Percentiles rank a stretch among this genome's conserved stretches.
These are phyloP conservation scores for Orgyia antiqua DNA, from an alignment of 2,888 invertebrate genomes.

Conservation along the genomic window DNA sequence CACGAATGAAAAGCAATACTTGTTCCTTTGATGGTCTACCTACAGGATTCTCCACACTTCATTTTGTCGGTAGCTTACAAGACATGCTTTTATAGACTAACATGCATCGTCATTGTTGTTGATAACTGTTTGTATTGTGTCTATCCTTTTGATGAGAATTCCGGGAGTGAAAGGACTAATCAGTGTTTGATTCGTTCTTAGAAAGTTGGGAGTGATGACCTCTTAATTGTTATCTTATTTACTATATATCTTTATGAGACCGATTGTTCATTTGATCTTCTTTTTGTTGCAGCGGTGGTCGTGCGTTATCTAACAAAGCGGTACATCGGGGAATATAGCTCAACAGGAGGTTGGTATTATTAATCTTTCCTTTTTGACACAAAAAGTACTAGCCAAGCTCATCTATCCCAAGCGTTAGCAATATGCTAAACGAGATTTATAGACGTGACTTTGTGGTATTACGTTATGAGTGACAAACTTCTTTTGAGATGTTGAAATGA, in stretches of 20 bases:
- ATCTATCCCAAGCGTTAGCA: too few species aligned
- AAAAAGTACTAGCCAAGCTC: conserved; percentile 11
- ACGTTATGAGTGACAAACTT: too few species aligned
- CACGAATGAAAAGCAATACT: too few species aligned
- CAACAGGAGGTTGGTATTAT: conserved; percentile 83
- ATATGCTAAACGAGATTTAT: too few species aligned
- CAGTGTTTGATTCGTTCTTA: conserved; percentile 49
- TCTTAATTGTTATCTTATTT: conserved; percentile 44
- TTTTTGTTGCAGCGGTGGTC: conserved; percentile 85
- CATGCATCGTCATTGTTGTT: conserved; percentile 64
- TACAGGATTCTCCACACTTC: conserved; percentile 65
- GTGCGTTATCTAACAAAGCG: conserved; percentile 88
- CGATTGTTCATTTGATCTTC: conserved; percentile 31
- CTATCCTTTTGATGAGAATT: conserved; percentile 50
- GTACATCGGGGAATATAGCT: conserved; percentile 89
- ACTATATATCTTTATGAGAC: conserved; percentile 30
- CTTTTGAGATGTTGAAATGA: too few species aligned
- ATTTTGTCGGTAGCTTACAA: conserved; percentile 59
- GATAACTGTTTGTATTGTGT: conserved; percentile 65
- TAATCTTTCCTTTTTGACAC: conserved; percentile 13
- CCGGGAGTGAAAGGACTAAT: conserved; percentile 70
- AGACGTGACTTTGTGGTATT: too few species aligned
- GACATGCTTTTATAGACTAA: conserved; percentile 37
- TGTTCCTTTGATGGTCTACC: conserved; percentile 31
- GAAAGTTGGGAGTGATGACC: conserved; percentile 67